Evolutionary conservation across 2,797 vertebrate genomes (phyloP).

Genomic region (Eulemur mongoz): DNA sequence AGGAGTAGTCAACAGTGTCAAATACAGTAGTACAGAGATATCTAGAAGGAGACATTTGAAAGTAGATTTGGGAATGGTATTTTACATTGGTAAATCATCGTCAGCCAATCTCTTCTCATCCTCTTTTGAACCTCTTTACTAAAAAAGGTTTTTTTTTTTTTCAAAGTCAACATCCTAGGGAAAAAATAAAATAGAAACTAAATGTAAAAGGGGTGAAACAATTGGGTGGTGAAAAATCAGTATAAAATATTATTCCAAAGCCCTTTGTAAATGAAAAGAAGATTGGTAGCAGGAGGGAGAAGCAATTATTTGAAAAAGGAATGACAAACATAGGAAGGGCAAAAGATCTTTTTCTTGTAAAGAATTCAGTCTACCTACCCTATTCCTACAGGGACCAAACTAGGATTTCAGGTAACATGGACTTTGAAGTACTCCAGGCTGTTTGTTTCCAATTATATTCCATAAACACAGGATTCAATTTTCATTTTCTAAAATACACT

Average conservation of each 20-base stretch:
- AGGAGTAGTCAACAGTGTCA: background rate
- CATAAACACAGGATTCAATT: constrained; percentile 2
- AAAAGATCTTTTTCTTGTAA: constrained; percentile 14
- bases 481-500: constrained; percentile 59
- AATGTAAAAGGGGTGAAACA: background rate
- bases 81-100: background rate
- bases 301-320: constrained; percentile 49
- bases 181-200: background rate
- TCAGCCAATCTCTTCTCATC: background rate
- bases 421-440: constrained; percentile 20
- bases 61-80: background rate
- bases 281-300: constrained; percentile 3
- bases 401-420: constrained; percentile 11
- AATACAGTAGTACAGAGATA: background rate
- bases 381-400: constrained; percentile 13
- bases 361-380: background rate
- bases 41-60: background rate
- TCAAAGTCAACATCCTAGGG: background rate
- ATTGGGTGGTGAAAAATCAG: background rate
- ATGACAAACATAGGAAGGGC: constrained; percentile 3
- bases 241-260: background rate
- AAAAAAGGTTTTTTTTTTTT: background rate
- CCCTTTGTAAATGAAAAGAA: constrained; percentile 28
- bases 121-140: background rate
- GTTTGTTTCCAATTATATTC: constrained; percentile 34